Evolutionary conservation across 2,797 vertebrate species (phyloP), one percentile per base, ranked within the genome.

Genomic region (Pangasius mekongensis): DNA sequence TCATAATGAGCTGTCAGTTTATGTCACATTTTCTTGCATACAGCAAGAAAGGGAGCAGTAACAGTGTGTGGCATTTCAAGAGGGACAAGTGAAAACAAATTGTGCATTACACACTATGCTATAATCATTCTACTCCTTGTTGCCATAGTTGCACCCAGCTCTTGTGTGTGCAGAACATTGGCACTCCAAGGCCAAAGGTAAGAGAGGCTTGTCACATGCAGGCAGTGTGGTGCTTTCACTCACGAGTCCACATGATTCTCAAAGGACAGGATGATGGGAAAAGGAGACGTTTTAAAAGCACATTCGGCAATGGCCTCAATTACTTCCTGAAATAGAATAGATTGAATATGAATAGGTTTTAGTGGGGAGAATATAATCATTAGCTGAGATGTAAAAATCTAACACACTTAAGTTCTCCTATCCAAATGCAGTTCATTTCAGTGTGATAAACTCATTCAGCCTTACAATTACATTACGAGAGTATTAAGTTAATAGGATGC

Each of bases 201-300:
- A 86, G 84, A 78, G 73, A 86, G 49, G 39, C 39, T 84, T 67
- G 69, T 6, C 62, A 77, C 69, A 33, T 86, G 85, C 64, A 6
- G 54, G 30, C 9, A 60, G 85, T 30, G 82, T 6, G 86, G 74
- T 3, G 33, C 39, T 74, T 90, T 91, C 95, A 97, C 98, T 99
- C 96, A 99, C 98, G 98, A 99, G 95, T 99, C 97, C 93, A 98
- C 97, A 0, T 98, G 97, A 91, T 98, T 98, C 94, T 98, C 97
- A 91, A 98, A 98, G 58, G 97, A 98, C 86, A 98, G 96, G 81
- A 98, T 97, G 90, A 98, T 95, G n/a, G 97, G 97, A 78, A 96
- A 98, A 54, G 97, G 97, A 0, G 97, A 99, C 0, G 98, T 99
- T 96, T 99, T 99, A 95, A 99, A 99, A 36, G 98, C 98, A 84